Evolutionary conservation across 2,113 vertebrate genomes (phyloP).

Genomic region (Myotis yumanensis): DNA sequence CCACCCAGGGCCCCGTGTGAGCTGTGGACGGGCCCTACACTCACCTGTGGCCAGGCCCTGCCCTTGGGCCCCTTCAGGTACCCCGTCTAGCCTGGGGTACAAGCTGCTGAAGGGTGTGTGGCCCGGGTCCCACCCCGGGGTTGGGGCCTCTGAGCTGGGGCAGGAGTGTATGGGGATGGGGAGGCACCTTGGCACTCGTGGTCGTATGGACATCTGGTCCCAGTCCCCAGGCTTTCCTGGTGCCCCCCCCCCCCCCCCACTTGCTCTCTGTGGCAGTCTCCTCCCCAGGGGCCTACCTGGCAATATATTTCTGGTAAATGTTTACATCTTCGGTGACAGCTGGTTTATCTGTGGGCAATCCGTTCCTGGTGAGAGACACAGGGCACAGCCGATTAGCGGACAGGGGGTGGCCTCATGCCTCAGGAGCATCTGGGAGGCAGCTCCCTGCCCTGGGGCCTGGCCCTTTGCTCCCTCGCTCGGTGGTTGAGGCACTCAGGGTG

Average conservation of each 20-base stretch:
- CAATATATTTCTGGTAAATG: slow-evolving; percentile 99
- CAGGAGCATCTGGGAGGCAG: slow-evolving; percentile 16
- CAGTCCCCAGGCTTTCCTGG: slow-evolving; percentile 72
- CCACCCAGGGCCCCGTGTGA: background rate
- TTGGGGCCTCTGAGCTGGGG: background rate
- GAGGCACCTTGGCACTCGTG: background rate
- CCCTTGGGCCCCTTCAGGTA: background rate
- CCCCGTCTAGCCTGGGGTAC: background rate
- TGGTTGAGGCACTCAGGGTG: background rate
- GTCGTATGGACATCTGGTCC: background rate
- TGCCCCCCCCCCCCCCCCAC: background rate
- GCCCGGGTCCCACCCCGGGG: background rate
- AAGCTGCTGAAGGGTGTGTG: background rate
- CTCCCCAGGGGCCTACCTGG: slow-evolving; percentile 93
- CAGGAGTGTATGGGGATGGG: background rate
- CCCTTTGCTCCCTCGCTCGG: background rate
- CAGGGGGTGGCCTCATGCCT: slow-evolving; percentile 39
- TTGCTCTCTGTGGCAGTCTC: slow-evolving; percentile 44
- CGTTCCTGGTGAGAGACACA: slow-evolving; percentile 94
- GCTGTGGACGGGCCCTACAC: background rate
- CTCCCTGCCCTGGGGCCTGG: slow-evolving; percentile 31
- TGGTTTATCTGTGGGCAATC: slow-evolving; percentile 98
- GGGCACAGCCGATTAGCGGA: slow-evolving; percentile 82
- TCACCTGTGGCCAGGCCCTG: background rate
- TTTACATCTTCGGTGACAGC: slow-evolving; percentile 95